Percentiles rank a stretch among this genome's conserved stretches.
These are phyloP conservation scores for Cephonodes hylas DNA, from an alignment of 2,888 invertebrate genomes.

Conservation along the genomic window DNA sequence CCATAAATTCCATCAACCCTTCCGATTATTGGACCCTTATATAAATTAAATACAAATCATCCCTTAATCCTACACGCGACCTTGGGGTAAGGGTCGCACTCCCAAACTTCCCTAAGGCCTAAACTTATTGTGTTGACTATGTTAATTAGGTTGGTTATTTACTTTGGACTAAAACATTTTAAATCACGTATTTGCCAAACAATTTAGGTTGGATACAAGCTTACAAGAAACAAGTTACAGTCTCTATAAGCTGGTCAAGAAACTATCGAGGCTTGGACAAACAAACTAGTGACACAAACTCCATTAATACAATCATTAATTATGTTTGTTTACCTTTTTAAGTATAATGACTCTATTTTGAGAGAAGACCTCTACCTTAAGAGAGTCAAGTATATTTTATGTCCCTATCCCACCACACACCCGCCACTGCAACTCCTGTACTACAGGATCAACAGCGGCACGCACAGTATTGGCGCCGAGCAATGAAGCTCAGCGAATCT, in stretches of 20 bases:
- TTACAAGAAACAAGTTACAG: neutral
- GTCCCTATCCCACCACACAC: too few species aligned
- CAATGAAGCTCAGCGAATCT: too few species aligned
- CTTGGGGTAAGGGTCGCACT: neutral
- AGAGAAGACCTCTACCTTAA: too few species aligned
- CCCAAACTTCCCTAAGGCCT: neutral
- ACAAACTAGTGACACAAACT: too few species aligned
- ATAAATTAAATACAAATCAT: conserved; percentile 8
- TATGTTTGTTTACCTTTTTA: too few species aligned
- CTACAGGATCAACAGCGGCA: too few species aligned
- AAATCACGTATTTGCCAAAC: neutral
- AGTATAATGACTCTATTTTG: too few species aligned
- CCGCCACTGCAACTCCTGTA: too few species aligned
- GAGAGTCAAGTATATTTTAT: too few species aligned
- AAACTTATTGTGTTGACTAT: conserved; percentile 3
- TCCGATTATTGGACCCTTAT: neutral
- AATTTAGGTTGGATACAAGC: neutral
- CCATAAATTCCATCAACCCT: neutral
- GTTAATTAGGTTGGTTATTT: conserved; percentile 1
- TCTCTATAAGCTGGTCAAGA: neutral
- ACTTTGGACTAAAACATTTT: neutral
- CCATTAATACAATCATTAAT: too few species aligned
- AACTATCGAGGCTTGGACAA: too few species aligned
- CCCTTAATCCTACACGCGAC: neutral
- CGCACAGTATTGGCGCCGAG: too few species aligned